phyloP scores from a whole-genome alignment of 2,888 invertebrate genomes.

The Drosophila melanosoma region DNA sequence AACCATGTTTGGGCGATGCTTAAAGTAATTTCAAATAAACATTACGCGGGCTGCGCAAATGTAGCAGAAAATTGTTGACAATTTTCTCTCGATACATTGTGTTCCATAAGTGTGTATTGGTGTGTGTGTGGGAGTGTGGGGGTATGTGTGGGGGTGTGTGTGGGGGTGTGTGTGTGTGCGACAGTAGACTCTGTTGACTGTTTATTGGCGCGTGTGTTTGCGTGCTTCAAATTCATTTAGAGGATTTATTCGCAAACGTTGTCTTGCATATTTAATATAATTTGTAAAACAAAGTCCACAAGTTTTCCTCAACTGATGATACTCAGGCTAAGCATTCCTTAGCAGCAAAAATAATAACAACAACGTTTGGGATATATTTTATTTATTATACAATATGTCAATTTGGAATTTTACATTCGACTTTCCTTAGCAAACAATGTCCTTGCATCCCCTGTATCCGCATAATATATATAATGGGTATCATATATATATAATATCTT shows the following conservation, averaged over 20 bases:
- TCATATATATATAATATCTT: not conserved
- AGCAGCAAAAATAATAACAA: conserved; percentile 26
- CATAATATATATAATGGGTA: conserved; percentile 1
- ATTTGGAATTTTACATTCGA: conserved; percentile 73
- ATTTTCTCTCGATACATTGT: conserved; percentile 36
- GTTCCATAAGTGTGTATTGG: conserved; percentile 15
- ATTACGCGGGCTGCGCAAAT: conserved; percentile 54
- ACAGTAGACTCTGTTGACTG: conserved; percentile 17
- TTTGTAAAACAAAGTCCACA: conserved; percentile 62
- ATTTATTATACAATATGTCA: conserved; percentile 82
- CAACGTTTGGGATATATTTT: conserved; percentile 42
- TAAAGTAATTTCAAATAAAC: conserved; percentile 73
- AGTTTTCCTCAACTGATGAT: conserved; percentile 8
- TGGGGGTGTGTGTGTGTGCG: conserved; percentile 7
- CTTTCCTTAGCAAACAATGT: conserved; percentile 49
- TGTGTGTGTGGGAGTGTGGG: conserved; percentile 6
- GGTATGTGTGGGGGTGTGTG: conserved; percentile 3
- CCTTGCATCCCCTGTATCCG: conserved; percentile 34
- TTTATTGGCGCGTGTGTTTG: conserved; percentile 76
- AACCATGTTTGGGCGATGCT: conserved; percentile 34
- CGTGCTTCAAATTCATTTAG: conserved; percentile 82
- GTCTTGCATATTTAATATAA: conserved; percentile 81
- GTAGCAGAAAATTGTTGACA: conserved; percentile 54
- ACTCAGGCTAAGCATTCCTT: conserved; percentile 24
- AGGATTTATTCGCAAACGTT: conserved; percentile 76